Base-by-base conservation (phyloP, 2,888 invertebrate genomes). In the Eutolmus rufibarbis region DNA sequence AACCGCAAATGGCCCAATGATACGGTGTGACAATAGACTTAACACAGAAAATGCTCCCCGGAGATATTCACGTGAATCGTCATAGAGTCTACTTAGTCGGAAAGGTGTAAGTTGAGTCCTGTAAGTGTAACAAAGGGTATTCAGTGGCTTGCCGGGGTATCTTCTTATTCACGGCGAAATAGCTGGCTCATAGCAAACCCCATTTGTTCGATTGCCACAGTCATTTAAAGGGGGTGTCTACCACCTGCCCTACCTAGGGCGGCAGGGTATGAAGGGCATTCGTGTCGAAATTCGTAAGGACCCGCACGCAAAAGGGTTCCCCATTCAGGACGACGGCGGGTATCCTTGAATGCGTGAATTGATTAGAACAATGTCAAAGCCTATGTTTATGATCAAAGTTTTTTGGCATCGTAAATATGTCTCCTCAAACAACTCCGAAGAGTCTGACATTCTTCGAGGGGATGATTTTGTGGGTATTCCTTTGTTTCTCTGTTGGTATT, bases 1-100 rank as follows among this genome's bases (percentile, higher is more conserved):
- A 74, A 87, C 87, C 87, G 81, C 87, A 87, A 87, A 87, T 81
- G 66, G 86, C 77, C 56, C 86, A 86, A 86, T 86, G 77, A 77
- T 86, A 86, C 77, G 77, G 86, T 51, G 76, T 77, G 86, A 86
- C 77, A 77, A 86, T 77, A 86, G 86, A 86, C 56, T 86, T 85
- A 85, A 19, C 19, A 19, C 85, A 74, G 85, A 85, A 85, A 85
- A 85, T 74, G 43, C 82, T 57, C 57, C 82, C 82, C 66, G 37
- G 82, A 82, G 82, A 66, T 74, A 46, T 74, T 37, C 57, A 51
- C 56, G 37, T 74, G 46, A 74, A 74, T 74, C 74, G 85, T 85
- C 85, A 74, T 85, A 74, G 74, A 74, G n/a, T 43, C 46, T 74
- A 74, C 43, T 74, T 74, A 85, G 43, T 37, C 14, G 28, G 74